Base-by-base conservation (phyloP, 2,113 vertebrate species). In the Oreochromis aureus region DNA sequence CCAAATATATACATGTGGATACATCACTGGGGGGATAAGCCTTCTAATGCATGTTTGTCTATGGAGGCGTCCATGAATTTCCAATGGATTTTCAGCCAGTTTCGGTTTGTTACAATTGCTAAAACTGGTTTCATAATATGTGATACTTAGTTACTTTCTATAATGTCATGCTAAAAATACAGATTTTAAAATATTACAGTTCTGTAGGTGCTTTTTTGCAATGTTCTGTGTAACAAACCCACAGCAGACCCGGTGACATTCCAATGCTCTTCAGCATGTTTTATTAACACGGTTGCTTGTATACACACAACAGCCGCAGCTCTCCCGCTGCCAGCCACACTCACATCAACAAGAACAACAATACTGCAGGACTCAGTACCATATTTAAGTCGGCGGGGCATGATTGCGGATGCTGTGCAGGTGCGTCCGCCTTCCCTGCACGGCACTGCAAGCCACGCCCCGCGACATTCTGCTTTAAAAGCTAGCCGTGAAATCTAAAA, bases 281-380 rank as follows among this genome's bases (percentile, higher is more conserved):
- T 34, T 63, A 19, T 63, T 63, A 63, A 63, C 19, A 63, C 1
- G 3, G 59, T 63, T 63, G 30, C 5, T 63, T 63, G 30, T 61
- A 19, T 34, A 63, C 30, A 63, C 30, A 19, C 59, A 19, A 19
- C 3, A 2, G 16, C 16, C 0, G 1, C 59, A 0, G 3, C 59
- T 63, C 16, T 34, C 59, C 59, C 59, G 34, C 59, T 34, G 59
- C 59, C 59, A 19, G 0, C 30, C 0, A 2, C 59, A 19, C 59
- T 63, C 2, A 61, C 30, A 19, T 34, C 59, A 19, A 34, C 16
- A 61, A 61, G 9, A 61, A 61, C 16, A 61, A 34, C 16, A 61
- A 61, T 19, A 61, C 1, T 61, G 59, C 1, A 61, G 30, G 6
- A 61, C 16, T 30, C 58, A 34, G 58, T 61, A 34, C 30, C 30